Evolutionary conservation across 2,888 invertebrate genomes (phyloP), one percentile per base, ranked within the genome.

Genomic region (Scaptomyza parva): DNA sequence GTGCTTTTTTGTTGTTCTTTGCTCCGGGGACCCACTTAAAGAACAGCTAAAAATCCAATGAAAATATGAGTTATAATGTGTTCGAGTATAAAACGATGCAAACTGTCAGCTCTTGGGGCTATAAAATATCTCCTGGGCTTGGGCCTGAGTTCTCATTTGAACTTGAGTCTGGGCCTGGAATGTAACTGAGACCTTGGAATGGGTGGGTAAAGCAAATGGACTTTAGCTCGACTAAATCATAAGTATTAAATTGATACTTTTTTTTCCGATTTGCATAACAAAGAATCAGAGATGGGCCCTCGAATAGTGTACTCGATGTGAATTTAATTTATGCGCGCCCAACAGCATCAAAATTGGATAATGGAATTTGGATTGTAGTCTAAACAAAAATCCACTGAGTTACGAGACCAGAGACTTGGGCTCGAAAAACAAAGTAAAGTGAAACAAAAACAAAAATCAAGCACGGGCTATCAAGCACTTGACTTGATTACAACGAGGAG

Each of bases 341-440:
- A 68, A 44, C 73, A 70, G 76, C 85, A 81, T 76, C 66, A 73
- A 87, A 82, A 82, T 82, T 87, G 87, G 72, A 87, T 82, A 82
- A 84, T 86, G 82, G 82, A 82, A 82, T 86, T 86, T 86, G 87
- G 82, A 81, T 86, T 84, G 64, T 14, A 66, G 63, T 35, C 65
- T 40, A 64, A 75, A 50, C 61, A 58, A 55, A 75, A 76, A 45
- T n/a, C 6, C 22, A 39, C n/a, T 11, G n/a, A 41, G 20, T 28
- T 24, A 22, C 18, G 24, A 18, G 2, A 24, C n/a, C 14, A 22
- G n/a, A 62, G 24, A 39, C 2, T 8, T 35, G 57, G 47, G 35
- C 30, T 30, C 12, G 3, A 12, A 17, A 5, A 35, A 11, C 14
- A 70, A 74, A 51, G 57, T 58, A 40, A 66, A 66, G 59, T 22